A percentile compares a stretch with the other conserved stretches of the same genome.
These are phyloP conservation scores for Bostrychus sinensis DNA, from an alignment of 2,113 vertebrate genomes.

Conservation along the genomic window DNA sequence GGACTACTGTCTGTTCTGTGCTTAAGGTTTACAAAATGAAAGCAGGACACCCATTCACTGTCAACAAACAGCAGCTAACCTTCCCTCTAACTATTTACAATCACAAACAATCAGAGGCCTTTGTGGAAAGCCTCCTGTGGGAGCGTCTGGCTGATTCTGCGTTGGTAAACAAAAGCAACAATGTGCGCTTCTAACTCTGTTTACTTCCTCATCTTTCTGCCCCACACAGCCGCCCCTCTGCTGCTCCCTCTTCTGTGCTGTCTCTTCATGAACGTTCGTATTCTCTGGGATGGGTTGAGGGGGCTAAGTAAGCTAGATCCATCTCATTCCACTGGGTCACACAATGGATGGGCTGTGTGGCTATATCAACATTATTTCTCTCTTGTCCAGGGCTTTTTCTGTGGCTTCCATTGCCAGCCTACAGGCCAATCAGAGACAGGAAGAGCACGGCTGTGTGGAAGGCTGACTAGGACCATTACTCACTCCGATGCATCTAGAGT, in stretches of 20 bases:
- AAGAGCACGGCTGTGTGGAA: constrained; percentile 32
- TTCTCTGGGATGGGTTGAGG: constrained; percentile 51
- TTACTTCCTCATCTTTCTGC: constrained; percentile 58
- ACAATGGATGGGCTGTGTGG: constrained; percentile 71
- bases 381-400: constrained; percentile 4
- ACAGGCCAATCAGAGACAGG: constrained; percentile 44
- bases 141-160: constrained; percentile 40
- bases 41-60: constrained; percentile 23
- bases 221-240: constrained; percentile 33
- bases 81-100: constrained; percentile 20
- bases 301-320: constrained; percentile 42
- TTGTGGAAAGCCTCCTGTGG: constrained; percentile 28
- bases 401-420: constrained; percentile 43
- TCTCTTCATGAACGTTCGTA: constrained; percentile 72
- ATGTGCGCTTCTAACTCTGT: constrained; percentile 53
- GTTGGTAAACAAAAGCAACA: constrained; percentile 57
- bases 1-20: not conserved
- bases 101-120: constrained; percentile 33
- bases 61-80: not conserved
- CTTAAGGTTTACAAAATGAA: constrained; percentile 23
- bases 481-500: constrained; percentile 27
- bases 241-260: constrained; percentile 40
- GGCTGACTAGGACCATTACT: constrained; percentile 25
- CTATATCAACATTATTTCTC: constrained; percentile 71
- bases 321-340: constrained; percentile 48